phyloP scores from a whole-genome alignment of 2,888 invertebrate species.

The Ryuthela nishihirai region DNA sequence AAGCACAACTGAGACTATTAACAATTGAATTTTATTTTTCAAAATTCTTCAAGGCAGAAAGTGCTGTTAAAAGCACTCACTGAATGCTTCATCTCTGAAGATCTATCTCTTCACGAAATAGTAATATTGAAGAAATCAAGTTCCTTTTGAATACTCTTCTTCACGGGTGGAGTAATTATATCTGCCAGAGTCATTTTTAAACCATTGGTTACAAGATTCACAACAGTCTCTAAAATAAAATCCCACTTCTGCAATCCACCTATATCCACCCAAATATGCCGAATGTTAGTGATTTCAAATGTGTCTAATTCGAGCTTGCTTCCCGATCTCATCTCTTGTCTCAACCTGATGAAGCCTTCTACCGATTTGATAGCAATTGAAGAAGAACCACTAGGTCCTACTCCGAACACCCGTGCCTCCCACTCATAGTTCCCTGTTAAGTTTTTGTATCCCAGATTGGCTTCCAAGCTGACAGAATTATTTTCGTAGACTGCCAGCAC shows the following conservation, averaged over 20 bases:
- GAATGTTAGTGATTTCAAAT: conserved; percentile 44
- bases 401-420: conserved; percentile 35
- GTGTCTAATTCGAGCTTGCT: conserved; percentile 32
- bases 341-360: conserved; percentile 32
- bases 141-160: conserved; percentile 34
- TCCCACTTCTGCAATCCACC: conserved; percentile 84
- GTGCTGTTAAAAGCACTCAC: too few species aligned
- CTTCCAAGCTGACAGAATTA: conserved; percentile 39
- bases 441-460: conserved; percentile 42
- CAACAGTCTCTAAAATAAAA: conserved; percentile 71
- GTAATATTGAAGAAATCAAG: conserved; percentile 22
- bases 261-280: conserved; percentile 45
- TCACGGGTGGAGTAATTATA: conserved; percentile 29
- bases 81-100: too few species aligned
- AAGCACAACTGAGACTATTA: too few species aligned
- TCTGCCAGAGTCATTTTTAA: conserved; percentile 55
- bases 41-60: too few species aligned
- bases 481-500: conserved; percentile 39
- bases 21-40: too few species aligned
- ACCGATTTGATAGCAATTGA: conserved; percentile 27
- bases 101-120: background rate
- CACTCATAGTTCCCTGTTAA: conserved; percentile 43
- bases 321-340: conserved; percentile 26
- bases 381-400: conserved; percentile 19
- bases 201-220: conserved; percentile 79